Evolutionary conservation across 2,797 vertebrate species (phyloP).

Genomic region (Choloepus didactylus): DNA sequence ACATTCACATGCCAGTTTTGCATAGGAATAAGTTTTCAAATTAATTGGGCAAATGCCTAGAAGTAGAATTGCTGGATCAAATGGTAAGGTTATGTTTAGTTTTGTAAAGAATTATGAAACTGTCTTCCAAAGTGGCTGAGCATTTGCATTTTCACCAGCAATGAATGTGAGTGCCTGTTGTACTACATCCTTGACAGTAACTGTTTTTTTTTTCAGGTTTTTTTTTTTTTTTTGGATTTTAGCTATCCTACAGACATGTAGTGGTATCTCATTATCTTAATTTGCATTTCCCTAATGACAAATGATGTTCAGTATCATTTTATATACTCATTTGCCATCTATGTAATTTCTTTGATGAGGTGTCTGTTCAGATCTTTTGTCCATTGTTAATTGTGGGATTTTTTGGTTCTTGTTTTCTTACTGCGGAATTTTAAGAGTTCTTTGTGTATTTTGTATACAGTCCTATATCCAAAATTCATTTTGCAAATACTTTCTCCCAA

Average conservation of each 20-base stretch:
- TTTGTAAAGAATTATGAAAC: too few relatives aligned
- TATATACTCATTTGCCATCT: not conserved
- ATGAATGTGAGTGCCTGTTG: too few relatives aligned
- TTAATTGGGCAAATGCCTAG: too few relatives aligned
- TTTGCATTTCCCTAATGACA: not conserved
- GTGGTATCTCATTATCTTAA: not conserved
- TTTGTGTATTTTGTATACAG: not conserved
- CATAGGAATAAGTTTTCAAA: too few relatives aligned
- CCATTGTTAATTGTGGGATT: not conserved
- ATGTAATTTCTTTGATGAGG: not conserved
- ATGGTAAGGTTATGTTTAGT: too few relatives aligned
- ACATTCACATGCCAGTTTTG: too few relatives aligned
- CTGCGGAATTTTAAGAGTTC: not conserved
- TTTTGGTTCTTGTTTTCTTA: not conserved
- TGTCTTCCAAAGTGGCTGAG: too few relatives aligned
- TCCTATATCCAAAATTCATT: not conserved
- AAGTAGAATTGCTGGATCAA: too few relatives aligned
- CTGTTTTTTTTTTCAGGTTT: not conserved
- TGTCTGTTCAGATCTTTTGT: not conserved
- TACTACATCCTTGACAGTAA: not conserved
- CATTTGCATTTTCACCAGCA: too few relatives aligned
- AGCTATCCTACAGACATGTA: not conserved
- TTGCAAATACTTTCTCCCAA: not conserved
- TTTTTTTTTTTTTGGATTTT: not conserved
- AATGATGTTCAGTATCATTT: not conserved